Base-by-base conservation (phyloP, 2,888 invertebrate species). In the Cheilosia impressa region DNA sequence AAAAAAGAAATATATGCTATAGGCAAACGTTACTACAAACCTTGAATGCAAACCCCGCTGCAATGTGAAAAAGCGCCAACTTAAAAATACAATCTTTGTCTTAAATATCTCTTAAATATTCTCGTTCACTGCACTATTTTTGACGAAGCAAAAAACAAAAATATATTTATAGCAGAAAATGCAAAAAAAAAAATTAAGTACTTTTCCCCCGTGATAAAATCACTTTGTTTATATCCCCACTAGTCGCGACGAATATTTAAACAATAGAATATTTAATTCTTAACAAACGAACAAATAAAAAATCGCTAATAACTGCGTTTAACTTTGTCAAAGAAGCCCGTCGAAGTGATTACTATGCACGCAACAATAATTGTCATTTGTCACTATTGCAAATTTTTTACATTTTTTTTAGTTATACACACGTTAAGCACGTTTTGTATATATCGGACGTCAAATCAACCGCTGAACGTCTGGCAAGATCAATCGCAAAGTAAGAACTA, bases 401-500 rank as follows among this genome's bases (percentile, higher is more conserved):
- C 38, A 22, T 22, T 22, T n/a, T 41, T 60, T 38, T 24, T 27
- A 6, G 22, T 41, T 66, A 17, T 53, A 34, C 15, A 60, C 7
- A 52, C 45, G 69, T 34, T 41, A 19, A 58, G 63, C 78, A 78
- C 78, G 78, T 78, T 78, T 69, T 47, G 9, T 53, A 41, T 45
- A 41, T 41, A 50, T 63, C 63, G 47, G 19, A 57, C 31, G 50
- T 71, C 19, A 41, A 27, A 24, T 57, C 22, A 66, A 22, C 63
- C 77, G 60, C 22, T 45, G 68, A 72, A 77, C 81, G 81, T 81
- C 85, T 77, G 68, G 38, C 45, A 72, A 72, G 85, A 85, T 81
- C 85, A 34, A 68, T 85, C 45, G 85, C 76, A 76, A 63, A 81
- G 34, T 50, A 52, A 68, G 81, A 85, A 85, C 85, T 85, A 76